These are phyloP conservation scores for Alethe castanea DNA, from an alignment of 2,113 vertebrate genomes.

Conservation along the genomic window DNA sequence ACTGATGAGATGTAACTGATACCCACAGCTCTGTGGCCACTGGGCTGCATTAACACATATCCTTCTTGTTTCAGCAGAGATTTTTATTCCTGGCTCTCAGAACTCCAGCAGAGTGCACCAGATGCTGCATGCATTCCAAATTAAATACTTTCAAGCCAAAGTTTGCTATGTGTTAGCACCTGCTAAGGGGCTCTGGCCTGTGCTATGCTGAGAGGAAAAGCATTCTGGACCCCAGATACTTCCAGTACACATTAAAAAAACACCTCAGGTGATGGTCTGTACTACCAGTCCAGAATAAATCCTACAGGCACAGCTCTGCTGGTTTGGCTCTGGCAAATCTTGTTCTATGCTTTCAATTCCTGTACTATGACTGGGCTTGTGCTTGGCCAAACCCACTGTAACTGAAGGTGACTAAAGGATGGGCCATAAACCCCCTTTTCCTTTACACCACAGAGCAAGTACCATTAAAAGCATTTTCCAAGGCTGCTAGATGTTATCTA, in stretches of 20 bases:
- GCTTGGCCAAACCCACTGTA: neutral
- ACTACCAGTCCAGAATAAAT: neutral
- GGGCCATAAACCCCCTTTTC: neutral
- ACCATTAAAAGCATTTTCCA: neutral
- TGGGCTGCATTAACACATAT: neutral
- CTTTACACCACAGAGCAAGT: neutral
- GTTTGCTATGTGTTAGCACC: neutral
- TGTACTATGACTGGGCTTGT: neutral
- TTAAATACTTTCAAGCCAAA: neutral
- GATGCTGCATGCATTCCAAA: neutral
- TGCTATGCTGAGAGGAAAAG: neutral
- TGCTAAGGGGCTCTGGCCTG: neutral
- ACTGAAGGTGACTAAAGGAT: neutral
- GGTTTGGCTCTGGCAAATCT: neutral
- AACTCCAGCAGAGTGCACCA: neutral
- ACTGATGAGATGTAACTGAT: neutral
- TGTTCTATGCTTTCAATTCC: neutral
- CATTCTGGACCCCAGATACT: neutral
- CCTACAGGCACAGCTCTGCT: neutral
- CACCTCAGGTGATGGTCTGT: neutral
- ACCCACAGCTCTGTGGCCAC: neutral
- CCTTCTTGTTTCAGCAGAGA: neutral
- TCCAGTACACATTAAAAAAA: neutral
- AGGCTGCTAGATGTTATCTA: neutral
- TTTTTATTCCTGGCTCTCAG: neutral